phyloP scores from a whole-genome alignment of 2,888 invertebrate genomes.

The Meliscaeva auricollis region DNA sequence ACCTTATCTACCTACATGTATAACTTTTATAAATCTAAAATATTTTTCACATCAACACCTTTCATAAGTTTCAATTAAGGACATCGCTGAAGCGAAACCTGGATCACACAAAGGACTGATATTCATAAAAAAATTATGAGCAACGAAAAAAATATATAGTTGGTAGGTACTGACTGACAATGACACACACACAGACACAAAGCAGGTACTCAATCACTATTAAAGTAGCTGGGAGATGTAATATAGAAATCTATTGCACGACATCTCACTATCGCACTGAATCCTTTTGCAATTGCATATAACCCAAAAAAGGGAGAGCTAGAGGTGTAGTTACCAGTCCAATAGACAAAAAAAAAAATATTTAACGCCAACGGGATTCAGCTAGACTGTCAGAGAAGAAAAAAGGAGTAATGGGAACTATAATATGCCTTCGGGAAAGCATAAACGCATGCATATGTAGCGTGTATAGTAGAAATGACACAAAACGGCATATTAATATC shows the following conservation, averaged over 20 bases:
- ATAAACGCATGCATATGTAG: constrained; percentile 65
- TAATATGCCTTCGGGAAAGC: constrained; percentile 56
- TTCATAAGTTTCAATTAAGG: constrained; percentile 66
- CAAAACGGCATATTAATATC: constrained; percentile 74
- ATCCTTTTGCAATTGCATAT: constrained; percentile 21
- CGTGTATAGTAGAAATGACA: constrained; percentile 30
- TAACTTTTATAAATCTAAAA: not conserved
- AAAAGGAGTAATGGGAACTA: constrained; percentile 29
- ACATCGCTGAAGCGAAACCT: constrained; percentile 34
- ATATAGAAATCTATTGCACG: constrained; percentile 49
- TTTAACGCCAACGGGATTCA: constrained; percentile 19
- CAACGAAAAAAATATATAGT: constrained; percentile 9
- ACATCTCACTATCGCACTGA: constrained; percentile 53
- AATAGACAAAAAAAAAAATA: not conserved
- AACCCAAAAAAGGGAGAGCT: not conserved
- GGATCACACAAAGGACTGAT: constrained; percentile 53
- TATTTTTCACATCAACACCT: constrained; percentile 24
- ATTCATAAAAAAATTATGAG: constrained; percentile 27
- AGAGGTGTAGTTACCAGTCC: not conserved
- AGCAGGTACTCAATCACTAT: constrained; percentile 40
- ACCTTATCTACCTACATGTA: not conserved
- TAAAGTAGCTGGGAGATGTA: constrained; percentile 36
- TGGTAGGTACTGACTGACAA: not conserved
- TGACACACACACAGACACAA: not conserved
- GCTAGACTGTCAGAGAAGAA: constrained; percentile 40